Percentiles rank a stretch among this genome's conserved stretches.
Conservation (phyloP, 2,888 invertebrate genomes). For the Philereme transversata region DNA sequence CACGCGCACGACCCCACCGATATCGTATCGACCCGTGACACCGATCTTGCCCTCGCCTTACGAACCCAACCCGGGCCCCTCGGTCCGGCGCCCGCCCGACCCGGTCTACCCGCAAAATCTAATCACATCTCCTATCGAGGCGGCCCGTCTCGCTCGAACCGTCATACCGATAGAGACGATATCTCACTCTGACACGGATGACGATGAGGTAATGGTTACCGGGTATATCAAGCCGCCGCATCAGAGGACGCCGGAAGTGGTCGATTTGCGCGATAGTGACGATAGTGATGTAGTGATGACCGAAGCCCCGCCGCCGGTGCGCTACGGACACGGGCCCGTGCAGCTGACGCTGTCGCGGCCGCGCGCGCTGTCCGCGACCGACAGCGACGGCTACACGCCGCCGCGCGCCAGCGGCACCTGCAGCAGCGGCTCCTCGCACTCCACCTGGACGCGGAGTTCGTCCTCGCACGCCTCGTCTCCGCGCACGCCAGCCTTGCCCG, state of each 20-base stretch:
- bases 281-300: slow-evolving; percentile 79
- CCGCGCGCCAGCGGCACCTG: slow-evolving; percentile 32
- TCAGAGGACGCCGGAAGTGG: slow-evolving; percentile 87
- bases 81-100: slow-evolving; percentile 43
- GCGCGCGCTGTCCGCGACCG: slow-evolving; percentile 20
- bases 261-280: slow-evolving; percentile 81
- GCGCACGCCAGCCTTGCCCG: slow-evolving; percentile 3
- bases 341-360: slow-evolving; percentile 59
- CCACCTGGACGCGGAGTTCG: slow-evolving; percentile 1
- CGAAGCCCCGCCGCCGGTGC: slow-evolving; percentile 46
- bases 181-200: slow-evolving; percentile 76
- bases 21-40: slow-evolving; percentile 33
- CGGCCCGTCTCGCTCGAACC: slow-evolving; percentile 46
- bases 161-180: slow-evolving; percentile 78
- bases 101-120: slow-evolving; percentile 60
- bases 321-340: slow-evolving; percentile 40
- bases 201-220: slow-evolving; percentile 85
- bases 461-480: slow-evolving; percentile 7
- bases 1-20: slow-evolving; percentile 34
- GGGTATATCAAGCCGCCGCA: slow-evolving; percentile 87
- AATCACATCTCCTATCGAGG: slow-evolving; percentile 40
- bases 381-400: slow-evolving; percentile 42
- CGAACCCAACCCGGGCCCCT: slow-evolving; percentile 40
- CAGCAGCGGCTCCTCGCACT: slow-evolving; percentile 23
- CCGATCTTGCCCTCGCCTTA: slow-evolving; percentile 2